A percentile compares a stretch with the other conserved stretches of the same genome.
phyloP scores from a whole-genome alignment of 2,888 invertebrate species.

The Hydropsyche betteni region DNA sequence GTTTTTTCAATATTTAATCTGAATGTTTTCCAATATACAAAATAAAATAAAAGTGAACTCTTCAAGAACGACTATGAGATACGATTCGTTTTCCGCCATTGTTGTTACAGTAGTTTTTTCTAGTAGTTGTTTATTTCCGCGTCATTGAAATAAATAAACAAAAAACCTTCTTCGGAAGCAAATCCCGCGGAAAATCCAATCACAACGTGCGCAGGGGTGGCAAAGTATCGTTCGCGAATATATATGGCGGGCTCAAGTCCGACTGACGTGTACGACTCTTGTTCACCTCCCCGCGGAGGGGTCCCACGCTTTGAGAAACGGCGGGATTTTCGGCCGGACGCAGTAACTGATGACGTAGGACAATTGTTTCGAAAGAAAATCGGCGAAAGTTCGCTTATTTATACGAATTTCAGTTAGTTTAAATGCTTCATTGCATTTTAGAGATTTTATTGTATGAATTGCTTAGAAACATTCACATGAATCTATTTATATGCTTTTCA shows the following conservation, averaged over 20 bases:
- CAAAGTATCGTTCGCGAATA: conserved; percentile 21
- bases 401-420: no score
- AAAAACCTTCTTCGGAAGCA: conserved; percentile 7
- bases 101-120: neutral
- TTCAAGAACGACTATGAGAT: neutral
- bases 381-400: neutral
- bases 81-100: neutral
- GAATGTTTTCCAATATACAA: no score
- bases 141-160: conserved; percentile 26
- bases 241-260: conserved; percentile 49
- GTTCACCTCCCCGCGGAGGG: neutral
- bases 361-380: conserved; percentile 24
- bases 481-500: no score
- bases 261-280: conserved; percentile 41
- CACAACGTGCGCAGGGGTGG: conserved; percentile 13
- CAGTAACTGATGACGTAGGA: conserved; percentile 17
- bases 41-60: neutral
- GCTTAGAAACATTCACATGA: no score
- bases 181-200: conserved; percentile 28
- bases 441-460: no score
- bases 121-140: conserved; percentile 11
- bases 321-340: conserved; percentile 14
- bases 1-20: no score
- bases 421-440: no score
- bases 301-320: conserved; percentile 21